Evolutionary conservation across 2,888 invertebrate species (phyloP).

Genomic region (Nomada lathburiana): DNA sequence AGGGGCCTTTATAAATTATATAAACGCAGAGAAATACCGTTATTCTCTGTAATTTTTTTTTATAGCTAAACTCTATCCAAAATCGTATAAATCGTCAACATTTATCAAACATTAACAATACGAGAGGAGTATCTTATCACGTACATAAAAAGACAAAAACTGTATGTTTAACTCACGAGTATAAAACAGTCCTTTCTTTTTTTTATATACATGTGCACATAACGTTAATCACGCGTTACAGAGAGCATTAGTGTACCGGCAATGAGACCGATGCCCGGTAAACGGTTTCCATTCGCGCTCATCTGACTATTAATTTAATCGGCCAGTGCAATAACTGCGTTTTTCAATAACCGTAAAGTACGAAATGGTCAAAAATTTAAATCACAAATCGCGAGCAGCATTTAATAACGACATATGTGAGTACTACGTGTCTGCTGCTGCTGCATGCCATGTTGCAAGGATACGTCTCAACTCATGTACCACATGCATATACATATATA

Average conservation of each 20-base stretch:
- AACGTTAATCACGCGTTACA: constrained; percentile 11
- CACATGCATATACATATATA: background rate
- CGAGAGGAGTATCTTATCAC: background rate
- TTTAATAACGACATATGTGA: background rate
- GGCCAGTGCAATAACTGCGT: background rate
- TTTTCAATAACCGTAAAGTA: constrained; percentile 19
- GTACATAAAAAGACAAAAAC: constrained; percentile 1
- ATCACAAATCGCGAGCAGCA: background rate
- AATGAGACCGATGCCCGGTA: background rate
- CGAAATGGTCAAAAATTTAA: constrained; percentile 13
- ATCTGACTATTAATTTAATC: background rate
- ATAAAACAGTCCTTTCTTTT: background rate
- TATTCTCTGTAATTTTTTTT: constrained; percentile 9
- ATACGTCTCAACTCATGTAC: too few species aligned
- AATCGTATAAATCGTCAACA: constrained; percentile 27
- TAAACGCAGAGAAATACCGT: constrained; percentile 22
- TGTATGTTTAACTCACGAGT: background rate
- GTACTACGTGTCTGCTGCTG: background rate
- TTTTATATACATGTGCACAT: background rate
- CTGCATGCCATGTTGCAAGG: background rate
- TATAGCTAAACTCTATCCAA: constrained; percentile 4
- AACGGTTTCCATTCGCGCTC: background rate
- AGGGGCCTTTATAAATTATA: background rate
- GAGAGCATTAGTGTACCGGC: constrained; percentile 24
- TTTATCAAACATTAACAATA: constrained; percentile 11